Evolutionary conservation across 2,797 vertebrate genomes (phyloP), one percentile per base, ranked within the genome.

Genomic region (Eulemur mongoz): DNA sequence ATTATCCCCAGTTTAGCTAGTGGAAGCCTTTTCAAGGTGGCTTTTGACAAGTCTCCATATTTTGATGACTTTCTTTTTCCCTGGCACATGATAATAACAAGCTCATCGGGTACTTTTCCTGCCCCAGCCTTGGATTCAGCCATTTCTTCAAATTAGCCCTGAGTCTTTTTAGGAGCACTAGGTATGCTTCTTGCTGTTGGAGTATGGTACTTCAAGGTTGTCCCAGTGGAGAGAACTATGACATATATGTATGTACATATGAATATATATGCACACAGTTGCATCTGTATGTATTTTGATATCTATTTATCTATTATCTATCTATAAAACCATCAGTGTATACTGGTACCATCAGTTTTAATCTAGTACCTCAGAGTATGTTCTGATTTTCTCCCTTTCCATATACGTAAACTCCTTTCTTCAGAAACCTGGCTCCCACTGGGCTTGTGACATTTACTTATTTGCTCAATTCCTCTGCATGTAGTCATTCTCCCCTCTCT

Each of bases 331-430:
- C 30, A 15, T 35, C 14, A 83, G 35, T 88, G 7, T 76, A 91
- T 3, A 43, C 6, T 93, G 63, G 78, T 83, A 79, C 4, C 18
- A 93, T 83, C 17, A 83, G 43, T 88, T 91, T 50, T 87, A 91
- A 69, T 61, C 12, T 45, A 17, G 25, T 4, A 72, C 48, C 14
- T 45, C 76, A 59, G 61, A n/a, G 59, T 40, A 89, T 72, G n/a
- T 76, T 93, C 30, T 86, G 13, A 86, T 90, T 82, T 82, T 91
- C 23, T 70, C 27, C 32, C 32, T 96, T 96, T 80, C 30, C 8
- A n/a, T 93, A 54, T 91, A 70, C 5, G 25, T 52, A 91, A 61
- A 14, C 14, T 25, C 5, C 1, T 94, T 95, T 65, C 78, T 94
- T 57, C 78, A 79, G 89, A 91, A 94, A 25, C 4, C 45, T 43